phyloP scores from a whole-genome alignment of 2,113 vertebrate species.

The Corythaixoides concolor region DNA sequence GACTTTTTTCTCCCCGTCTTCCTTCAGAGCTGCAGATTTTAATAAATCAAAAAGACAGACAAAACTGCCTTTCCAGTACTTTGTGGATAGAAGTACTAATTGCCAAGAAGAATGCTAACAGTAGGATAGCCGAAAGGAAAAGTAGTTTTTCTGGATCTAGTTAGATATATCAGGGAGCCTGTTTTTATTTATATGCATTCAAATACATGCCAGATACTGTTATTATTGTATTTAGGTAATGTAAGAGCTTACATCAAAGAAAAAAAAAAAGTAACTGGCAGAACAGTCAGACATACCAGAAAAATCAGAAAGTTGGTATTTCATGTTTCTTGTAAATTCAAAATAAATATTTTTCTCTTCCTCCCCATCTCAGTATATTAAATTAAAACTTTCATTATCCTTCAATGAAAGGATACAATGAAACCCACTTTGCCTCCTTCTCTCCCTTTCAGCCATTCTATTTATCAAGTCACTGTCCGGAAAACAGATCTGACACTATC shows the following conservation, averaged over 20 bases:
- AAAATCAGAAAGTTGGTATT: not conserved
- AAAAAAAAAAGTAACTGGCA: not conserved
- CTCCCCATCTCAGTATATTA: not conserved
- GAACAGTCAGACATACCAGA: not conserved
- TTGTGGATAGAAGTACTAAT: not conserved
- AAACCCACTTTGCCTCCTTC: not conserved
- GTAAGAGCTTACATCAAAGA: not conserved
- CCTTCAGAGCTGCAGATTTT: not conserved
- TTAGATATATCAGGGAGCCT: not conserved
- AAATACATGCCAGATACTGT: not conserved
- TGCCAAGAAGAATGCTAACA: not conserved
- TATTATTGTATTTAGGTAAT: not conserved
- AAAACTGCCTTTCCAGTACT: not conserved
- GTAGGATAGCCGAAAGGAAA: not conserved
- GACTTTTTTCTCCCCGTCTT: not conserved
- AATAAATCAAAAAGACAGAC: not conserved
- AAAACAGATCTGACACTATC: not conserved
- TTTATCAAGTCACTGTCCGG: not conserved
- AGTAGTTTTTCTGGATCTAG: not conserved
- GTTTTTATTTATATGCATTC: not conserved
- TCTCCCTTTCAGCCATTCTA: not conserved
- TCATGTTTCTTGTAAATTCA: not conserved
- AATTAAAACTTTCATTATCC: not conserved
- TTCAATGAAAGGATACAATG: too few species aligned
- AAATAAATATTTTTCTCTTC: not conserved